Percentiles rank a stretch among this genome's conserved stretches.
Evolutionary conservation across 37 sponge, comb jelly and placozoan genomes (phyloP).

Genomic region (Chondrosia reniformis): DNA sequence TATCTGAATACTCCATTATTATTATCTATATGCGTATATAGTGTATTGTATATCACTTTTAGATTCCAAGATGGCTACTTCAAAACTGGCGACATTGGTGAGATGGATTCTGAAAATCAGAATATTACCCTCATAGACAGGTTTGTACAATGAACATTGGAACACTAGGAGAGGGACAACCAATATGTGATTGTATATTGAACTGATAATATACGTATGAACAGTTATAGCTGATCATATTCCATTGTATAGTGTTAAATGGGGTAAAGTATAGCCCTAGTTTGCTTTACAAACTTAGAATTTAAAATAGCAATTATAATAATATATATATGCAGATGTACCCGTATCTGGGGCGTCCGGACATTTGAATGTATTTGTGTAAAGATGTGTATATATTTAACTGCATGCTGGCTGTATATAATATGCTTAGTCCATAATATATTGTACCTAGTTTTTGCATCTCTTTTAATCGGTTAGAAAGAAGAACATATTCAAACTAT

Average conservation of each 20-base stretch:
- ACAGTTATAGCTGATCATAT: too few relatives aligned
- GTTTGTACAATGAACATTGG: not conserved
- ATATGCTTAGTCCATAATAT: not conserved
- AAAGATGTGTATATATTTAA: not conserved
- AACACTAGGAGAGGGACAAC: not conserved
- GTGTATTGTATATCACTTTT: too few relatives aligned
- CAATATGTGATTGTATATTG: not conserved
- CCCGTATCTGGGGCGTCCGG: not conserved
- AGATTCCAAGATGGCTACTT: conserved; percentile 62
- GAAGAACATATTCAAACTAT: conserved; percentile 67
- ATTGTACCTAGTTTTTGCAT: not conserved
- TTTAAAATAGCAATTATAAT: not conserved
- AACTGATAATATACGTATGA: not conserved
- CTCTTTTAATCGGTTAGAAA: conserved; percentile 7
- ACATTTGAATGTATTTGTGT: not conserved
- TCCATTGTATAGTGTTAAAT: too few relatives aligned
- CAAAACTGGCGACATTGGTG: conserved; percentile 61
- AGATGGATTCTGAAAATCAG: conserved; percentile 22
- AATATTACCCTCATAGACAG: conserved; percentile 9
- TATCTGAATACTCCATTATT: too few relatives aligned
- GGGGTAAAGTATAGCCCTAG: too few relatives aligned
- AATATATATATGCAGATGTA: not conserved
- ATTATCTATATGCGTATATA: too few relatives aligned
- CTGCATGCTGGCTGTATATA: not conserved
- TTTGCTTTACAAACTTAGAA: too few relatives aligned